Evolutionary conservation across 2,113 vertebrate genomes (phyloP).

Genomic region (Pterocles burchelli): DNA sequence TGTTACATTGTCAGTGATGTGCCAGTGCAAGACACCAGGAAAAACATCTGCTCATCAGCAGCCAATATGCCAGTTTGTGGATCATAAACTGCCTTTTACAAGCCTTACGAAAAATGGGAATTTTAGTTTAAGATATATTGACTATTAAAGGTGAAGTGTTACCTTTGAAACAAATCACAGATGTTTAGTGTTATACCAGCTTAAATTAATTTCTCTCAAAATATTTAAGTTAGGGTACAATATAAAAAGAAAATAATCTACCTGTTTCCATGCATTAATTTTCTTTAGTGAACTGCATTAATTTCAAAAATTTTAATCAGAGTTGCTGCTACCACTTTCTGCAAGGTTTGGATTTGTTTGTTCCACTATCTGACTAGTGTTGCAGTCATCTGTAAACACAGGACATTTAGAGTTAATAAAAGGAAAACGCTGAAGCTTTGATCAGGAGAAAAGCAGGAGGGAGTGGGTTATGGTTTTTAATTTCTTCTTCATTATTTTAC

Average conservation of each 20-base stretch:
- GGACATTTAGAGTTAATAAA: constrained; percentile 33
- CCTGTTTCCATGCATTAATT: background rate
- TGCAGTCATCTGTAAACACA: constrained; percentile 31
- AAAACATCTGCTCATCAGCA: background rate
- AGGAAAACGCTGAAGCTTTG: constrained; percentile 32
- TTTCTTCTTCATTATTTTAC: constrained; percentile 17
- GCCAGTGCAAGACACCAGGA: background rate
- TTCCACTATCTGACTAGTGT: background rate
- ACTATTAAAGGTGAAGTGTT: background rate
- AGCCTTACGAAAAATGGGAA: background rate
- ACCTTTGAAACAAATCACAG: background rate
- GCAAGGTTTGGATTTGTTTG: background rate
- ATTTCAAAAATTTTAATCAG: background rate
- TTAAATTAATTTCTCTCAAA: background rate
- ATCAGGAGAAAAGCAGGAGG: constrained; percentile 3
- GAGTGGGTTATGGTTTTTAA: background rate
- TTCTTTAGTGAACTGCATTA: background rate
- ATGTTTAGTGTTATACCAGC: background rate
- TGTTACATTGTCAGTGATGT: accelerated
- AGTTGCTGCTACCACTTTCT: background rate
- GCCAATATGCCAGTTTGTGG: background rate
- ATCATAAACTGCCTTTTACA: background rate
- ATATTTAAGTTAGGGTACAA: background rate
- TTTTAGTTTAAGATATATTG: background rate
- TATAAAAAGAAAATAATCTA: background rate